Percentiles rank a stretch among this genome's conserved stretches.
phyloP scores from a whole-genome alignment of 2,113 vertebrate species.

The Cardinalis cardinalis region DNA sequence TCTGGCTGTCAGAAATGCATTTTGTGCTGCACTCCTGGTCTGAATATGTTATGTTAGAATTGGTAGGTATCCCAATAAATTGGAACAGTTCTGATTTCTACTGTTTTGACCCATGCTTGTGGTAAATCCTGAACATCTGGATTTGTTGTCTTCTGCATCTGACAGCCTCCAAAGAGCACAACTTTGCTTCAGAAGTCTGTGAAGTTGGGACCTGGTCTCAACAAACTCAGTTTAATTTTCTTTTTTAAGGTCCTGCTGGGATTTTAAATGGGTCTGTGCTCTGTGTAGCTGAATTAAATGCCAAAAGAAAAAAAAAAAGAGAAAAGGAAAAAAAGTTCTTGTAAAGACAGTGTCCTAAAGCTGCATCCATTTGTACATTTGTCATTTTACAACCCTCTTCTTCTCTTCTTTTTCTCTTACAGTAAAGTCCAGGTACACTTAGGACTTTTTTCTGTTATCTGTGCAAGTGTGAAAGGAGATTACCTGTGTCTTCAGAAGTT shows the following conservation, averaged over 20 bases:
- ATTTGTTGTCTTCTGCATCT: neutral
- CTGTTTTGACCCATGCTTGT: neutral
- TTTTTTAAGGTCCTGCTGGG: neutral
- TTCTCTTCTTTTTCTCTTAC: neutral
- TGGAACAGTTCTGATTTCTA: neutral
- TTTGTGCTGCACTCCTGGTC: neutral
- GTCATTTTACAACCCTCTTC: neutral
- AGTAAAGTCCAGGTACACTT: neutral
- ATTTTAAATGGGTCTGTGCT: neutral
- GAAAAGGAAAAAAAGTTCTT: neutral
- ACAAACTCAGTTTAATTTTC: neutral
- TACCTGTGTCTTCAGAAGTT: too few relatives aligned
- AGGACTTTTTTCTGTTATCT: neutral
- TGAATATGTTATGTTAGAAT: neutral
- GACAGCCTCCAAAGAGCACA: neutral
- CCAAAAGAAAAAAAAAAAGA: neutral
- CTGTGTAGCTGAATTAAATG: neutral
- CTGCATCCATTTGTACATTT: neutral
- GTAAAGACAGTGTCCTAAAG: neutral
- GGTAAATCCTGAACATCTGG: neutral
- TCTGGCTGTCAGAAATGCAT: neutral
- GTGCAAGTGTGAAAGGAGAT: neutral
- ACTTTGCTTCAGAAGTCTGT: neutral
- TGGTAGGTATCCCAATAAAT: neutral
- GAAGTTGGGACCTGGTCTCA: neutral